Evolutionary conservation across 2,797 vertebrate species (phyloP), one percentile per base, ranked within the genome.

Genomic region (Petrocephalus sullivani): DNA sequence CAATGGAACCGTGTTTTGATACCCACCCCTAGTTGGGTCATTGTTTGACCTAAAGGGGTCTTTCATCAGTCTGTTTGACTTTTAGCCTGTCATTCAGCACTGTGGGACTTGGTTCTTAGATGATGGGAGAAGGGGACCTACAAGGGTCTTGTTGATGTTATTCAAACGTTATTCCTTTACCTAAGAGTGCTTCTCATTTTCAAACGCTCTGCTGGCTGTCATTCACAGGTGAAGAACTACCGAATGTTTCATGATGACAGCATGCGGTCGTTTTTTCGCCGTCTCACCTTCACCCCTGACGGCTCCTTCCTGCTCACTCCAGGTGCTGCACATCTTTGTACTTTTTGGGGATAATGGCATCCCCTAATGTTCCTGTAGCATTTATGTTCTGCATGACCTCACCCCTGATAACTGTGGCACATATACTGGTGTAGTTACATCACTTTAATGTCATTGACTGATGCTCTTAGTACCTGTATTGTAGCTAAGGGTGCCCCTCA

Each of bases 181-280:
- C 33, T 41, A 0, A 6, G 41, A n/a, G 37, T 19, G 71, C 71
- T 6, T 78, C 33, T 78, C 33, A 37, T 2, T 6, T 78, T 78
- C 37, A 78, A 49, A n/a, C 33, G 3, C 71, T 7, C 41, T 9
- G 41, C 71, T 57, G 56, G 12, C 53, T 83, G 23, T 23, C 46
- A 12, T 83, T 23, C 9, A 12, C 92, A 99, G 98, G 95, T 89
- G 0, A 97, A 97, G 92, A 98, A 96, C 87, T 97, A 97, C 90
- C 94, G 98, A 91, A 99, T 99, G 96, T 99, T 98, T 87, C 98
- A 99, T 0, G 98, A 99, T 6, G 98, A 99, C 95, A 97, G 98
- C 90, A 99, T 99, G 98, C 97, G 98, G 90, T 99, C 98, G 0
- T 99, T 99, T 90, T 99, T 99, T 87, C 96, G 98, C 4, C 96